Evolutionary conservation across 2,113 vertebrate species (phyloP), one percentile per base, ranked within the genome.

Genomic region (Oncorhynchus gorbuscha): DNA sequence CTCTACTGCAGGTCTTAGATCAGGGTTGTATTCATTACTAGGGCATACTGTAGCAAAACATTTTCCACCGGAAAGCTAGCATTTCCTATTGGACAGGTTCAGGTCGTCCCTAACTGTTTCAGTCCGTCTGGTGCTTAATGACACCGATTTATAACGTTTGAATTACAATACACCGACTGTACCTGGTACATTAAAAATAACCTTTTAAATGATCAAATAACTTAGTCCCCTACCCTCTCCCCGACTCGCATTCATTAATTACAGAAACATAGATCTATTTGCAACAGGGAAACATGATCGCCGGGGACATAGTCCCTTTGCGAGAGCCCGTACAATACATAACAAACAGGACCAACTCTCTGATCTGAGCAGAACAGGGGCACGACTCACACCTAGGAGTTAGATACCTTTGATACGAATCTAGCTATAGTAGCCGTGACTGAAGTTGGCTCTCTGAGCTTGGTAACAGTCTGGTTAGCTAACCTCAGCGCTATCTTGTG

Each of bases 231-330:
- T 32, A 5, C 30, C 39, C 20, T 20, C 51, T 14, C 39, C 13
- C 79, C 84, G 76, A 71, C 62, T 78, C 58, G 75, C 61, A 79
- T 30, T 74, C 78, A 39, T 83, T 87, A 83, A 89, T 88, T 84
- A 89, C 78, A 81, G 20, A 77, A 68, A 77, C 59, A 59, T 62
- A 20, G 77, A 76, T 80, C 77, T 64, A 79, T 81, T 81, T 81
- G 32, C 0, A 2, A 20, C 75, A 59, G 14, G 22, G 69, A 70
- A 18, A 39, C 39, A 9, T 9, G 8, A 7, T 39, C 39, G 2
- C 39, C 2, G 9, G 9, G 8, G 39, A 39, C 3, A 11, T 22
- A 24, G 61, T 24, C 61, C 61, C 61, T 51, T 24, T 28, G 22
- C 14, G 71, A 78, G 71, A 69, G 28, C 74, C 51, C 78, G 59